Evolutionary conservation across 2,113 vertebrate genomes (phyloP).

Genomic region (Castor canadensis): DNA sequence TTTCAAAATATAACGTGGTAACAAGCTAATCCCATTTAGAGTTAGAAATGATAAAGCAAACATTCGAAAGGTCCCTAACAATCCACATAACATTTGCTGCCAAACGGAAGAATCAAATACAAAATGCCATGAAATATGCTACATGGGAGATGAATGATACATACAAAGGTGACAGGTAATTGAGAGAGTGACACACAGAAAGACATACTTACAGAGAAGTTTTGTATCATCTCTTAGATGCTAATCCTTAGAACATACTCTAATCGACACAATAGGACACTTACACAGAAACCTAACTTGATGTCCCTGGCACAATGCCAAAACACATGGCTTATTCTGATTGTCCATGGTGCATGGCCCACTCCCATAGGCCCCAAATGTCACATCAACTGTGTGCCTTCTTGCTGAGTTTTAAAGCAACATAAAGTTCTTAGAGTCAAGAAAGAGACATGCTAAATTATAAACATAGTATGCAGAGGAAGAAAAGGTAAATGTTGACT

Average conservation of each 20-base stretch:
- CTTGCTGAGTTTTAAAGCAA: not conserved
- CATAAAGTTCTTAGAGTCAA: not conserved
- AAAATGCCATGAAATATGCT: not conserved
- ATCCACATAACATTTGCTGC: not conserved
- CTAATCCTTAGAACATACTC: not conserved
- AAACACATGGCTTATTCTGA: not conserved
- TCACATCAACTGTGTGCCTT: not conserved
- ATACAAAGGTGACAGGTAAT: not conserved
- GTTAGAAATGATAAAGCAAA: not conserved
- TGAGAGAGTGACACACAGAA: not conserved
- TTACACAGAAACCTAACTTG: not conserved
- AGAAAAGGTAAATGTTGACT: not conserved
- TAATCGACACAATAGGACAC: not conserved
- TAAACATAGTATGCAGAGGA: not conserved
- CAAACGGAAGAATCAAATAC: not conserved
- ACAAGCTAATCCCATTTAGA: not conserved
- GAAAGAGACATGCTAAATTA: not conserved
- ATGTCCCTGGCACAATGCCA: not conserved
- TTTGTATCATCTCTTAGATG: not conserved
- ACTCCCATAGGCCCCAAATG: not conserved
- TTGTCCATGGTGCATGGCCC: not conserved
- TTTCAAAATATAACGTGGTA: slow-evolving; percentile 25
- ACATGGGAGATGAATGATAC: not conserved
- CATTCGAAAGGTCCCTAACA: not conserved
- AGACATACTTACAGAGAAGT: not conserved